These are phyloP conservation scores for Silurus aristotelis DNA, from an alignment of 2,797 vertebrate genomes.

Conservation along the genomic window DNA sequence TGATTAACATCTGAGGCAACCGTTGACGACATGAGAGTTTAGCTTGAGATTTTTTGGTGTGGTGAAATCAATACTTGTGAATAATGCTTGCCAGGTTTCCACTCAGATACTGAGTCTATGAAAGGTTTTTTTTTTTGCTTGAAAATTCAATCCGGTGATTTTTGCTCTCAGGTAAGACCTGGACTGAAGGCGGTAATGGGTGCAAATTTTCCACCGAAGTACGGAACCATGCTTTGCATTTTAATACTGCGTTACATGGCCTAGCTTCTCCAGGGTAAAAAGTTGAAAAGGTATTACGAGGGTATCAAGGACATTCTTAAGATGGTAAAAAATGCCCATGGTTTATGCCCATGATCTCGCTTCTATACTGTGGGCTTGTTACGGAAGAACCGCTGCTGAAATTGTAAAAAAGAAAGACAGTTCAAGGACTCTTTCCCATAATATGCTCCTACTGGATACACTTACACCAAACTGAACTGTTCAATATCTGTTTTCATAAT, in stretches of 20 bases:
- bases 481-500: too few relatives aligned
- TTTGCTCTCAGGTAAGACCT: not conserved
- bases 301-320: not conserved
- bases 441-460: not conserved
- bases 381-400: not conserved
- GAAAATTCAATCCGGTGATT: too few relatives aligned
- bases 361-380: not conserved
- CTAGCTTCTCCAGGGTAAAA: not conserved
- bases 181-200: not conserved
- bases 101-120: too few relatives aligned
- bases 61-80: not conserved
- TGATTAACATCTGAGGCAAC: not conserved
- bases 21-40: not conserved
- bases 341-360: not conserved
- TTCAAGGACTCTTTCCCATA: not conserved
- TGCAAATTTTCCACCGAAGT: not conserved
- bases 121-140: not conserved
- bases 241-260: not conserved
- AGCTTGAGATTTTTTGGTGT: not conserved
- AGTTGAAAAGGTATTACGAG: not conserved
- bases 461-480: too few relatives aligned
- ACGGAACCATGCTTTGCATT: not conserved
- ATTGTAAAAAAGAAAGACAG: not conserved
- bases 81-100: not conserved
- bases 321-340: not conserved